Base-by-base conservation (phyloP, 2,888 invertebrate species). In the Piscicola geometra region DNA sequence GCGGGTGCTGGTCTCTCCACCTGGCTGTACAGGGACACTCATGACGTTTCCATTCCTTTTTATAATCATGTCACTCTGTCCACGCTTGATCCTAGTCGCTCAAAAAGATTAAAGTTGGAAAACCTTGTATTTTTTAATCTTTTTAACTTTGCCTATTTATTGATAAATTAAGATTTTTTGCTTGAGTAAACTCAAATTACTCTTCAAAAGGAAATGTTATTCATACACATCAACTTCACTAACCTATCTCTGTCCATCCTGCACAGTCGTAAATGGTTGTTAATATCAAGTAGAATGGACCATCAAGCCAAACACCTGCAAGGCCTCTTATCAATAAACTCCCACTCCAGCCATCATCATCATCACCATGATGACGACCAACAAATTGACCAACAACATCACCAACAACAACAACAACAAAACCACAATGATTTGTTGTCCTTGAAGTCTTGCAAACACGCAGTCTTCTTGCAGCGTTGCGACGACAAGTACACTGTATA, bases 41-140 rank as follows among this genome's bases (percentile, higher is more conserved):
- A 93, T 84, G 96, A 96, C 83, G 87, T 96, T 75, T 90, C 94
- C 33, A 88, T 96, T 81, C 95, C 95, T 0, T 89, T 93, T 0
- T 92, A 90, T 85, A 94, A 93, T 84, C 89, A 91, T 1, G 81
- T 82, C 2, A 71, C 74, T 41, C 64, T 73, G 18, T 33, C 68
- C 18, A 30, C 9, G 5, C 30, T 67, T 3, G 32, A 32, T 12
- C 18, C 30, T 28, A 9, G 5, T 1, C 28, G 32, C 18, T 32
- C 32, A 9, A 25, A 35, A 32, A 25, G 28, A 30, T 28, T 5
- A 18, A 35, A 67, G 35, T 67, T 3, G n/a, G 18, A 18, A 32
- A n/a, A 41, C 15, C 9, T 41, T 41, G 41, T 41, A 5, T 41
- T 41, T 41, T 41, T 15, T 15, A 41, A 15, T 41, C 15, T 41